Percentiles rank a stretch among this genome's conserved stretches.
Evolutionary conservation across 2,797 vertebrate species (phyloP).

Genomic region (Danio tinwini): DNA sequence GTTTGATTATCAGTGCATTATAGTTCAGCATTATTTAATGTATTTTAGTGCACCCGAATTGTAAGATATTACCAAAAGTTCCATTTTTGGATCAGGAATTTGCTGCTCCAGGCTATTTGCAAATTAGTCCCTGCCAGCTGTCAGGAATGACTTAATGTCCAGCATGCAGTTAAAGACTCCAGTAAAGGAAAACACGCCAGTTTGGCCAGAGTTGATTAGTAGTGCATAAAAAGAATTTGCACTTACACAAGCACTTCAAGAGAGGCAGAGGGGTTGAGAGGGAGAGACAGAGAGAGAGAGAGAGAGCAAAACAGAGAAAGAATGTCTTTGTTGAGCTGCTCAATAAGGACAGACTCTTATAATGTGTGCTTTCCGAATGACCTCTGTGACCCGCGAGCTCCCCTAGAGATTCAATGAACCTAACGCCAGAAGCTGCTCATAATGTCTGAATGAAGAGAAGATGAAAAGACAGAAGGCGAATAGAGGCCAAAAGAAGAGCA

Average conservation of each 20-base stretch:
- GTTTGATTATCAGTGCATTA: too few species aligned
- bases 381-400: slow-evolving; percentile 13
- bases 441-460: slow-evolving; percentile 12
- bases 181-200: background rate
- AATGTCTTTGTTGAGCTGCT: background rate
- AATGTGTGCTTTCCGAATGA: slow-evolving; percentile 23
- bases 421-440: slow-evolving; percentile 14
- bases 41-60: too few species aligned
- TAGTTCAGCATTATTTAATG: too few species aligned
- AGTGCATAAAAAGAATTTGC: slow-evolving; percentile 8
- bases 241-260: slow-evolving; percentile 9
- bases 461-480: slow-evolving; percentile 4
- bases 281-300: too few species aligned
- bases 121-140: background rate
- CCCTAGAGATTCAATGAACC: background rate
- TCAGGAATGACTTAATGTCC: background rate
- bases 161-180: background rate
- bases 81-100: background rate
- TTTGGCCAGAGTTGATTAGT: background rate
- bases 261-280: slow-evolving; percentile 26
- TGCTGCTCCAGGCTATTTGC: background rate
- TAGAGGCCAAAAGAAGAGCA: background rate
- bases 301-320: background rate
- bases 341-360: slow-evolving; percentile 28
- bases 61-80: too few species aligned